Percentiles rank a stretch among this genome's conserved stretches.
phyloP scores from a whole-genome alignment of 30 jellyfish, hydroid and myxozoan genomes.

The Pseudorhiza aurosa region DNA sequence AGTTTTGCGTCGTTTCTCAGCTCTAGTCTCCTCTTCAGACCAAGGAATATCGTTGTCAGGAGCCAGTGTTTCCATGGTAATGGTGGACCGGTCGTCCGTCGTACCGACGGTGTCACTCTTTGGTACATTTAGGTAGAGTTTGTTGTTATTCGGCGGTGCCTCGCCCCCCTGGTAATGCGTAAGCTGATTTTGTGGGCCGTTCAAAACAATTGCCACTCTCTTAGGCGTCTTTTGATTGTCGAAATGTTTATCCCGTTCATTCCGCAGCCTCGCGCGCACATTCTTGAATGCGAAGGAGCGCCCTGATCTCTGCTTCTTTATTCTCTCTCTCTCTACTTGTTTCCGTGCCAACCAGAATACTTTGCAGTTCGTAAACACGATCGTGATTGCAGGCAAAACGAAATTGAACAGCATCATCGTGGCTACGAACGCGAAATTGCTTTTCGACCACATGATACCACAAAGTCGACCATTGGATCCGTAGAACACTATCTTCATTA shows the following conservation, averaged over 20 bases:
- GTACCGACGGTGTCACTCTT: neutral
- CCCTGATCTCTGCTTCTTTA: neutral
- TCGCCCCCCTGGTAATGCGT: no score
- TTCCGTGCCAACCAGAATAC: slow-evolving; percentile 46
- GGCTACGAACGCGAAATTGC: neutral
- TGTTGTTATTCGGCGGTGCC: no score
- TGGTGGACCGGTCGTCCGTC: neutral
- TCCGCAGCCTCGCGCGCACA: neutral
- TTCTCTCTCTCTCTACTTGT: slow-evolving; percentile 14
- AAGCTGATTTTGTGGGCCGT: no score
- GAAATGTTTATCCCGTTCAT: no score
- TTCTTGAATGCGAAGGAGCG: neutral
- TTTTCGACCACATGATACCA: slow-evolving; percentile 24
- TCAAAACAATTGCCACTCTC: no score
- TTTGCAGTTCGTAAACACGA: slow-evolving; percentile 44
- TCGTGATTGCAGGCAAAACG: slow-evolving; percentile 7
- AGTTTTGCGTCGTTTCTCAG: neutral
- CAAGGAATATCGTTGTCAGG: neutral
- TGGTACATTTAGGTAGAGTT: neutral
- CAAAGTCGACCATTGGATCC: slow-evolving; percentile 49
- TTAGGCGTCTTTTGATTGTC: neutral
- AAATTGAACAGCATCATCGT: neutral
- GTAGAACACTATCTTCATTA: slow-evolving; percentile 7
- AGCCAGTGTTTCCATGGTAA: neutral
- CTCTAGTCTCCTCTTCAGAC: neutral